Base-by-base conservation (phyloP, 2,113 vertebrate genomes). In the Dolichallabes microphthalmus region DNA sequence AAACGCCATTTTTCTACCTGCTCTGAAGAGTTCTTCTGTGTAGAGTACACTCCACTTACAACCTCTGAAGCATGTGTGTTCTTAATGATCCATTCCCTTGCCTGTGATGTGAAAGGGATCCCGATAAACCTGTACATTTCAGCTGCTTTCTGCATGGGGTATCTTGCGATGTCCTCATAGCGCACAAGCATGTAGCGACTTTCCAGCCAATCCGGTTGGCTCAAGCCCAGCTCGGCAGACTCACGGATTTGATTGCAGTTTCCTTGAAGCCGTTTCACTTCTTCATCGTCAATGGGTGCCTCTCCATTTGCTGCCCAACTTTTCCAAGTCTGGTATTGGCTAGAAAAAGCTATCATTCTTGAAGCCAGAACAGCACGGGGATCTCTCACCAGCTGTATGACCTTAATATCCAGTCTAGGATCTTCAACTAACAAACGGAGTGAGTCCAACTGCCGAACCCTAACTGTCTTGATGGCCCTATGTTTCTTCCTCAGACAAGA, bases 1-100 rank as follows among this genome's bases (percentile, higher is more conserved):
- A 96, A 96, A 30, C 98, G 93, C 98, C 98, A 99, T 90, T 99
- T 98, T 90, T 98, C 97, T 0, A 96, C 96, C 91, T 99, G 97
- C 90, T 98, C 96, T 0, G 97, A 98, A 10, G 97, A 98, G 93
- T 99, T 98, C 86, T 97, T 98, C 90, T 96, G 96, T 0, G 98
- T 99, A 88, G 98, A 99, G 88, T 97, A 99, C 88, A 98, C 90
- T 0, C 93, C 96, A 0, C 90, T 96, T 64, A 93, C 85, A 1
- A 93, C 94, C 0, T 80, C 93, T 6, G 95, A 92, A 0, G 95
- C 95, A 87, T 98, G 97, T 0, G 98, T 99, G 94, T 98, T 99
- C 66, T 87, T 95, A 61, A 92, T 85, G 60, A 99, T 99, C 98
- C 98, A 99, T 77, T 96, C 95, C 87, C 94, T 94, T 64, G 97